phyloP scores from a whole-genome alignment of 1,140 invertebrate genomes.

The Calephelis nemesis region DNA sequence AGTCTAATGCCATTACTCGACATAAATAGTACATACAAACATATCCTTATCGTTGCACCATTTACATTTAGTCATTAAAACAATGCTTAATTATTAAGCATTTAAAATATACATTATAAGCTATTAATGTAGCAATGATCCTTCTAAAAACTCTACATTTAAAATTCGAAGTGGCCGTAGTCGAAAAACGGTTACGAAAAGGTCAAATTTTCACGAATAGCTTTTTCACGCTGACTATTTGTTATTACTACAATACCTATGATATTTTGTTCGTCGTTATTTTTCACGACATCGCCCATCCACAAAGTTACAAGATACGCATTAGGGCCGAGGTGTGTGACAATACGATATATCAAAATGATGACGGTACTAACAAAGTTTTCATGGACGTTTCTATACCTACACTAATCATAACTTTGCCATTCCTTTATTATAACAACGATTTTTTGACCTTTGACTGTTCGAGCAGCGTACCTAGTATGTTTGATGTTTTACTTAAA shows the following conservation, averaged over 20 bases:
- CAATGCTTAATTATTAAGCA: too few species aligned
- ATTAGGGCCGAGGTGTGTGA: constrained; percentile 24
- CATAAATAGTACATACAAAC: too few species aligned
- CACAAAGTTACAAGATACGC: constrained; percentile 21
- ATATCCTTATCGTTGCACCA: too few species aligned
- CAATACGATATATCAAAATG: constrained; percentile 24
- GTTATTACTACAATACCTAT: neutral
- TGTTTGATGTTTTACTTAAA: too few species aligned
- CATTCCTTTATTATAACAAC: neutral
- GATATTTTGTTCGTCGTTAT: constrained; percentile 18
- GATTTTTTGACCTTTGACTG: neutral
- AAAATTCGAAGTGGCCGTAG: neutral
- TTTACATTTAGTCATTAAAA: too few species aligned
- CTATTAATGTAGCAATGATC: too few species aligned
- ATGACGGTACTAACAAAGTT: constrained; percentile 22
- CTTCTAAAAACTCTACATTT: too few species aligned
- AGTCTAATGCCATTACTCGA: too few species aligned
- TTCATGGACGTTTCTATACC: constrained; percentile 13
- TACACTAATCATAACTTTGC: constrained; percentile 18
- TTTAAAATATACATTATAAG: too few species aligned
- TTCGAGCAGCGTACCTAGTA: too few species aligned
- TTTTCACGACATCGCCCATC: constrained; percentile 21
- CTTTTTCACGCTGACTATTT: neutral
- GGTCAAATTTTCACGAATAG: neutral
- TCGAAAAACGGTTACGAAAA: neutral